Percentiles rank a stretch among this genome's conserved stretches.
phyloP scores from a whole-genome alignment of 2,113 vertebrate genomes.

The Xenopus tropicalis region DNA sequence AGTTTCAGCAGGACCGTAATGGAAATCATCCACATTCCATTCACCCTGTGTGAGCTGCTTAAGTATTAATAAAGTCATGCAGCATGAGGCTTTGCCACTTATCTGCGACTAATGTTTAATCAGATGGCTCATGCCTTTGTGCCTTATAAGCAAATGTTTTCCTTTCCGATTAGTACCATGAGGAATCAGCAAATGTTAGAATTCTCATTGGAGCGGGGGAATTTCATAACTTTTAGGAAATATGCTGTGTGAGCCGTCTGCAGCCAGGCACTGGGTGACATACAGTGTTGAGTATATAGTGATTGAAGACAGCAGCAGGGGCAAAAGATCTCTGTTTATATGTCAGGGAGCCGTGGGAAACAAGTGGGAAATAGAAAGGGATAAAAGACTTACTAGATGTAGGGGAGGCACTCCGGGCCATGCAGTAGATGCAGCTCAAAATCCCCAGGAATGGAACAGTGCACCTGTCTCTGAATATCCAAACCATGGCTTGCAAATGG shows the following conservation, averaged over 20 bases:
- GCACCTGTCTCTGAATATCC: conserved; percentile 32
- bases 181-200: background rate
- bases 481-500: conserved; percentile 25
- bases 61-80: conserved; percentile 9
- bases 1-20: background rate
- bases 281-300: background rate
- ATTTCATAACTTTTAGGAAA: conserved; percentile 28
- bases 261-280: background rate
- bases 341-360: conserved; percentile 4
- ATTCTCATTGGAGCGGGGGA: background rate
- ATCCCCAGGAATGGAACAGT: conserved; percentile 34
- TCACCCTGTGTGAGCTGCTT: background rate
- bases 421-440: conserved; percentile 38
- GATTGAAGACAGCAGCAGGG: background rate
- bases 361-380: conserved; percentile 17
- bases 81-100: background rate
- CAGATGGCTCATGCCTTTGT: background rate
- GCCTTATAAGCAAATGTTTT: background rate
- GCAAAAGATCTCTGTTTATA: background rate
- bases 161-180: background rate
- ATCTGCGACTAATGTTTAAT: conserved; percentile 5
- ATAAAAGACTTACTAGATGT: conserved; percentile 36
- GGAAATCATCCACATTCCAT: background rate
- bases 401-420: conserved; percentile 25
- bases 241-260: background rate